Evolutionary conservation across 2,888 invertebrate genomes (phyloP).

Genomic region (Cepaea hortensis): DNA sequence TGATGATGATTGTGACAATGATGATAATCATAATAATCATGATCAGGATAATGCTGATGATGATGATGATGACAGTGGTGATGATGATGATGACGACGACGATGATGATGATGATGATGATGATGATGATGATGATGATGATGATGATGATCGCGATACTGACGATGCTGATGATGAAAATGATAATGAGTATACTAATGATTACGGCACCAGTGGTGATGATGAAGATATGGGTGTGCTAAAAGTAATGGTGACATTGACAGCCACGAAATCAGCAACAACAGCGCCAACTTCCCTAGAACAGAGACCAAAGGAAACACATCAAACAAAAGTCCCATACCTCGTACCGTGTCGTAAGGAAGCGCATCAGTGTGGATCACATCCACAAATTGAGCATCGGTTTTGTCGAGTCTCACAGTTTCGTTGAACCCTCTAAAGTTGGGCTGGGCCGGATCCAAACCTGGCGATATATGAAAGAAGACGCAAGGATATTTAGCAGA

Average conservation of each 20-base stretch:
- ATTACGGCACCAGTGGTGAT: not conserved
- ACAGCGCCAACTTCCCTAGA: not conserved
- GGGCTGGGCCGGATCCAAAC: conserved; percentile 92
- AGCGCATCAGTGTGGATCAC: conserved; percentile 90
- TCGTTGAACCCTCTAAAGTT: conserved; percentile 90
- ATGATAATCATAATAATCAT: too few species aligned
- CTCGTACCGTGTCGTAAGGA: conserved; percentile 57
- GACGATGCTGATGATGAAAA: not conserved
- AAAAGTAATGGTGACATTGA: not conserved
- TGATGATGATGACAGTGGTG: too few species aligned
- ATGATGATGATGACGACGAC: not conserved
- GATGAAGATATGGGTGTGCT: not conserved
- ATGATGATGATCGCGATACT: not conserved
- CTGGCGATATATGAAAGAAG: conserved; percentile 70
- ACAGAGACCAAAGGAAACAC: not conserved
- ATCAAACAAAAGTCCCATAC: not conserved
- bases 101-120: not conserved
- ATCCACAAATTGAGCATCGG: conserved; percentile 90
- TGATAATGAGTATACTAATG: not conserved
- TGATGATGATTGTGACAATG: not conserved
- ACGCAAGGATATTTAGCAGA: too few species aligned
- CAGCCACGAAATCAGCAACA: not conserved
- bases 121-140: not conserved
- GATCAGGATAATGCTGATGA: too few species aligned
- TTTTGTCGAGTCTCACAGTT: conserved; percentile 87